phyloP scores from a whole-genome alignment of 1,140 invertebrate genomes.

The Drosophila littoralis region DNA sequence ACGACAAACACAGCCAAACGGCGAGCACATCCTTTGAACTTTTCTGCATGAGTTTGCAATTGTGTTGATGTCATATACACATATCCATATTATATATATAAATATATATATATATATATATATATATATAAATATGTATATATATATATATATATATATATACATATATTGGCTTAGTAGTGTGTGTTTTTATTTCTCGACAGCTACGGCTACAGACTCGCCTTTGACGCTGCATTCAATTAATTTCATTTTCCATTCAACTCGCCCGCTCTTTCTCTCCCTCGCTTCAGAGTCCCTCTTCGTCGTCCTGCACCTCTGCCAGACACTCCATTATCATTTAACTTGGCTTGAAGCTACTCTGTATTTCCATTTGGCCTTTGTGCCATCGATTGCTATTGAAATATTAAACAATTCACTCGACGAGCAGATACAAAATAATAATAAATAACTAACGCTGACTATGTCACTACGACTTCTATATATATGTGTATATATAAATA shows the following conservation, averaged over 20 bases:
- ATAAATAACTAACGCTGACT: conserved; percentile 36
- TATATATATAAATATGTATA: not conserved
- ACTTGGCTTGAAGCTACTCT: conserved; percentile 30
- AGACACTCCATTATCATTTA: conserved; percentile 52
- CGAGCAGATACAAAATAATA: conserved; percentile 30
- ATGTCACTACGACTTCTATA: conserved; percentile 21
- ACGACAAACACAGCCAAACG: conserved; percentile 60
- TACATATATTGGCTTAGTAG: not conserved
- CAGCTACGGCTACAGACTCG: conserved; percentile 10
- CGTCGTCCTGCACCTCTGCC: not conserved
- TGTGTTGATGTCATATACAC: conserved; percentile 52
- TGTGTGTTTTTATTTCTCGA: conserved; percentile 22
- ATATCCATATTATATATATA: conserved; percentile 38
- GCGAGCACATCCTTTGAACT: conserved; percentile 76
- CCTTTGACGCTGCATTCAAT: conserved; percentile 74
- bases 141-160: not conserved
- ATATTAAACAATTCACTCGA: conserved; percentile 42
- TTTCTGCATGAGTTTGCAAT: conserved; percentile 76
- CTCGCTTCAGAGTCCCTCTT: not conserved
- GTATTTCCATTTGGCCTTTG: conserved; percentile 34
- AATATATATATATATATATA: not conserved
- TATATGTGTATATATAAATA: not conserved
- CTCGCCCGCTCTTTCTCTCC: conserved; percentile 14
- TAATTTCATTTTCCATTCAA: conserved; percentile 63
- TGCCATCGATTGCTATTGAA: conserved; percentile 36